A percentile compares a stretch with the other conserved stretches of the same genome.
These are phyloP conservation scores for Chymomyza fuscimana DNA, from an alignment of 2,888 invertebrate species.

Conservation along the genomic window DNA sequence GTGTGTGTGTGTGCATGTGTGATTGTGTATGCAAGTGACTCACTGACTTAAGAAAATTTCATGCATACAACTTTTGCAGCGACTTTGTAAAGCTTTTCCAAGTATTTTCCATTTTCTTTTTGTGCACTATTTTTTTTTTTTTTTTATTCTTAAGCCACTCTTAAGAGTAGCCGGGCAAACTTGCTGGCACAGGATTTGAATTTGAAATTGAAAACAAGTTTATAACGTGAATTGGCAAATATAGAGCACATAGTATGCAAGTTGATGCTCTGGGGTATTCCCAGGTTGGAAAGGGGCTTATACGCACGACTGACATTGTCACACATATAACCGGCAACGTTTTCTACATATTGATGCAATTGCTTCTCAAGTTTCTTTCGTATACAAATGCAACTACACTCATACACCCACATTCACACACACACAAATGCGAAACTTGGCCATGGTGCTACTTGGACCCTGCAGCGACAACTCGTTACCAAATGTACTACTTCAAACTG, in stretches of 20 bases:
- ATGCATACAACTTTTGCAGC: slow-evolving; percentile 41
- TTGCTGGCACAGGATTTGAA: slow-evolving; percentile 58
- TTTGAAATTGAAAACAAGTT: slow-evolving; percentile 70
- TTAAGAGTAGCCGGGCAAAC: slow-evolving; percentile 32
- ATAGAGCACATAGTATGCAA: slow-evolving; percentile 31
- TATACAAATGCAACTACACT: neutral
- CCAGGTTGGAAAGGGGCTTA: slow-evolving; percentile 11
- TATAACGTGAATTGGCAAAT: slow-evolving; percentile 68
- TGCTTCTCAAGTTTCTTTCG: slow-evolving; percentile 49
- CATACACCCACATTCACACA: neutral
- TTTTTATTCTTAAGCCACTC: slow-evolving; percentile 15
- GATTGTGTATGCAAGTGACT: slow-evolving; percentile 3
- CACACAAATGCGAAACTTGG: slow-evolving; percentile 13
- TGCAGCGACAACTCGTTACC: slow-evolving; percentile 20
- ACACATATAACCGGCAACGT: slow-evolving; percentile 32
- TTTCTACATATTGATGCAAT: slow-evolving; percentile 54
- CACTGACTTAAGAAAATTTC: slow-evolving; percentile 32
- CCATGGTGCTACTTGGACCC: slow-evolving; percentile 26
- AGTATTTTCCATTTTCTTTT: slow-evolving; percentile 1
- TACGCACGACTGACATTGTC: slow-evolving; percentile 61
- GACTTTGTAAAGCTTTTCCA: slow-evolving; percentile 45
- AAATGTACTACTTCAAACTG: slow-evolving; percentile 9
- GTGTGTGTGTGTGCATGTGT: neutral
- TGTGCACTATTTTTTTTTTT: neutral
- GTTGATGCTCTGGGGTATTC: neutral